These are phyloP conservation scores for Scaptomyza tumidula DNA, from an alignment of 2,888 invertebrate genomes.

Conservation along the genomic window DNA sequence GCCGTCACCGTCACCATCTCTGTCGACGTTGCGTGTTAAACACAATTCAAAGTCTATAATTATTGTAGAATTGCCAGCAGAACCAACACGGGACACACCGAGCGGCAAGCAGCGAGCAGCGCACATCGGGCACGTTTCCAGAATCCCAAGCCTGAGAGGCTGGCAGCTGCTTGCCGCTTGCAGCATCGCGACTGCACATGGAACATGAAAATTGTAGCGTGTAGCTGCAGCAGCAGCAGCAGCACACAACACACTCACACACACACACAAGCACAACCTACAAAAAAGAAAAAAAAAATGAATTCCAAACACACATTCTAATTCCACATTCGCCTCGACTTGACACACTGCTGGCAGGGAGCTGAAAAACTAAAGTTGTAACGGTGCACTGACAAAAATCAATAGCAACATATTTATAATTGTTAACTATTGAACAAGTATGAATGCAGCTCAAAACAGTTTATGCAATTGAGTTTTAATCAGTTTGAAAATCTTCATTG, in stretches of 20 bases:
- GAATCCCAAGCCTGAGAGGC: conserved; percentile 51
- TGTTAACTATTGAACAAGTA: neutral
- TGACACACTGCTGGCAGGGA: conserved; percentile 68
- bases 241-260: conserved; percentile 7
- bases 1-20: conserved; percentile 31
- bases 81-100: conserved; percentile 63
- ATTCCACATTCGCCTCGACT: conserved; percentile 74
- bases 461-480: neutral
- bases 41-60: conserved; percentile 83
- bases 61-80: conserved; percentile 81
- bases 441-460: too few relatives aligned
- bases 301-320: conserved; percentile 81
- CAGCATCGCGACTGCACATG: conserved; percentile 63
- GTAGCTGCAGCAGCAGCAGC: conserved; percentile 45
- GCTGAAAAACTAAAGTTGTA: conserved; percentile 26
- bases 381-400: conserved; percentile 5
- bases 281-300: conserved; percentile 18
- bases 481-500: neutral
- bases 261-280: neutral
- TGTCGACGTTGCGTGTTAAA: conserved; percentile 83
- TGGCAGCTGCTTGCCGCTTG: conserved; percentile 50
- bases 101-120: conserved; percentile 4
- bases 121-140: conserved; percentile 47
- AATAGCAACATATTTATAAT: neutral
- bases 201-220: conserved; percentile 78